Evolutionary conservation across 2,113 vertebrate species (phyloP).

Genomic region (Pterocles burchelli): DNA sequence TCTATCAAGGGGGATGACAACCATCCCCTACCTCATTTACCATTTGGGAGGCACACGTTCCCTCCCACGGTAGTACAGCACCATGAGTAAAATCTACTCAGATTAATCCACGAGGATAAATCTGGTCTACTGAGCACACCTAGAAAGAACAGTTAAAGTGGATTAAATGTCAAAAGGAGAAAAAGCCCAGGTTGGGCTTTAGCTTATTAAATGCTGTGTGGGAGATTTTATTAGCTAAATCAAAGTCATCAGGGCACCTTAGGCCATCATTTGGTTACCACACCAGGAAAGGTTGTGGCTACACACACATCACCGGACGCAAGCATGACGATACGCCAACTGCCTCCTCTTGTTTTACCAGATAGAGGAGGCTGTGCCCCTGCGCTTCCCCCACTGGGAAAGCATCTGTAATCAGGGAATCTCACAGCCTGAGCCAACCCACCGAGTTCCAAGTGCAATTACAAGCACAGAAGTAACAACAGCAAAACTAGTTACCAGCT

Average conservation of each 20-base stretch:
- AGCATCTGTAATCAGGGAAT: not conserved
- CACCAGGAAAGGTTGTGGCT: not conserved
- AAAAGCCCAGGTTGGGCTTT: not conserved
- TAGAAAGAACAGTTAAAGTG: not conserved
- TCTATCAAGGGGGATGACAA: not conserved
- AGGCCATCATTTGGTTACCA: slow-evolving; percentile 6
- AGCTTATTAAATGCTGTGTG: not conserved
- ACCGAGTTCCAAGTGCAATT: not conserved
- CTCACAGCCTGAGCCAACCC: not conserved
- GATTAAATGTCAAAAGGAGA: not conserved
- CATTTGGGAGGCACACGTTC: rapidly evolving
- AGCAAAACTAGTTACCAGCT: not conserved
- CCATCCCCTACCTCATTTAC: not conserved
- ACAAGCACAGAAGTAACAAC: not conserved
- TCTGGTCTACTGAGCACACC: not conserved
- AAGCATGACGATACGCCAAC: rapidly evolving
- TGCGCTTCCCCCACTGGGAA: not conserved
- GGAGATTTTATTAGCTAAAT: not conserved
- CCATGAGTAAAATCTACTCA: not conserved
- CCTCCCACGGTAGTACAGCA: not conserved
- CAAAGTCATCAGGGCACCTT: not conserved
- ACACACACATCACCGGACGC: not conserved
- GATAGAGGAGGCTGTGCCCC: not conserved
- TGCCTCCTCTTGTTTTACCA: slow-evolving; percentile 6
- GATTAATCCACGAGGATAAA: not conserved